Percentiles rank a stretch among this genome's conserved stretches.
Conservation (phyloP, 2,797 vertebrate genomes). For the Neostethus bicornis region DNA sequence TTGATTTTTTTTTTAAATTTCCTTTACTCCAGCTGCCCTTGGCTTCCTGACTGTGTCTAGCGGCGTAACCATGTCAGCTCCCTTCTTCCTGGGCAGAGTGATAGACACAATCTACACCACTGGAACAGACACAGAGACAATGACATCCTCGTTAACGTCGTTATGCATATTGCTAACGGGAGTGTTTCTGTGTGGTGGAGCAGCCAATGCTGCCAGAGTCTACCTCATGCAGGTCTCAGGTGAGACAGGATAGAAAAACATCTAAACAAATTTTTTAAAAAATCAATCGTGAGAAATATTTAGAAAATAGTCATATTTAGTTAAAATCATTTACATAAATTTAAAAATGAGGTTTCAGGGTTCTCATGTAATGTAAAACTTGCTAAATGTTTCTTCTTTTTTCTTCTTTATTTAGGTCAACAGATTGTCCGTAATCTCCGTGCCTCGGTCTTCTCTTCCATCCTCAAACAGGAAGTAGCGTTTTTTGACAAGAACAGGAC, state of each 20-base stretch:
- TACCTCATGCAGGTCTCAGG: constrained; percentile 97
- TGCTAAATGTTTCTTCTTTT: background rate
- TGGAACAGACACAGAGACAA: constrained; percentile 75
- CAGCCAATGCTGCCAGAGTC: constrained; percentile 90
- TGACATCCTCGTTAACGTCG: constrained; percentile 80
- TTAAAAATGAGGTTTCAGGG: background rate
- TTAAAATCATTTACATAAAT: background rate
- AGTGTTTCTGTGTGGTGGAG: constrained; percentile 90
- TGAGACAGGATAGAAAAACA: too few relatives aligned
- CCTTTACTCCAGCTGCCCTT: constrained; percentile 82
- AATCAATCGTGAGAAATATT: too few relatives aligned
- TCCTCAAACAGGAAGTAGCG: constrained; percentile 92
- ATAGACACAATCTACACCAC: constrained; percentile 92
- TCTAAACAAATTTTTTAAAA: too few relatives aligned
- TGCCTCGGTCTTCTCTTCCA: constrained; percentile 87
- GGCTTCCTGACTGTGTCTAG: constrained; percentile 94
- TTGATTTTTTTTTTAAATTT: background rate
- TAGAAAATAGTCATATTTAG: too few relatives aligned
- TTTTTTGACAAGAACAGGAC: constrained; percentile 96
- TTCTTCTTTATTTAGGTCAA: constrained; percentile 82
- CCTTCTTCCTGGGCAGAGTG: constrained; percentile 93
- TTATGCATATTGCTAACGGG: constrained; percentile 87
- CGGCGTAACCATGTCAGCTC: constrained; percentile 94
- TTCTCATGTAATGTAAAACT: background rate
- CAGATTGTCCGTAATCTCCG: constrained; percentile 91